A percentile compares a stretch with the other conserved stretches of the same genome.
Evolutionary conservation across 2,888 invertebrate genomes (phyloP).

Genomic region (Hetaerina titia): DNA sequence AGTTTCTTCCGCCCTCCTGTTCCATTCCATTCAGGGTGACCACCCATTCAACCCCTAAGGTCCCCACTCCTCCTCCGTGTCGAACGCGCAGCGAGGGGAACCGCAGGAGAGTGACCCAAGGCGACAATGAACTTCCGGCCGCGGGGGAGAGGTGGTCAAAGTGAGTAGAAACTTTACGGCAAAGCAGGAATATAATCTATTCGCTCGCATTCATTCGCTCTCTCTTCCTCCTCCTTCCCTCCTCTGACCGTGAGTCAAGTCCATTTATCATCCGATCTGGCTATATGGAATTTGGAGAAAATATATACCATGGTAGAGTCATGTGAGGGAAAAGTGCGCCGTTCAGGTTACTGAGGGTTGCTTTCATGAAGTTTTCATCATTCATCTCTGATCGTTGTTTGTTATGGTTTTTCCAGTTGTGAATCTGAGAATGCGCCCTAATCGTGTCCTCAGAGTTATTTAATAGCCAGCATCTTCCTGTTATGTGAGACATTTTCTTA

Average conservation of each 20-base stretch:
- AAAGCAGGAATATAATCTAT: not conserved
- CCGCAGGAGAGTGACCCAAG: not conserved
- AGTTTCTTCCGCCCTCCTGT: not conserved
- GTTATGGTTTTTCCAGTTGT: no score
- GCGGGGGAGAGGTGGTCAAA: constrained; percentile 6
- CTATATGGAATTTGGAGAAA: not conserved
- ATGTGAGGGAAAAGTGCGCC: not conserved
- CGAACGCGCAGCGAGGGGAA: not conserved
- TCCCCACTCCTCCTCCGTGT: not conserved
- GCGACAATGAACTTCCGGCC: constrained; percentile 61
- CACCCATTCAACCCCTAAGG: not conserved
- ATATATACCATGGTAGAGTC: not conserved
- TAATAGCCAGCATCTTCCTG: no score
- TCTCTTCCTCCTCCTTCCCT: not conserved
- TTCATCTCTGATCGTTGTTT: no score
- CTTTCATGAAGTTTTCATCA: no score
- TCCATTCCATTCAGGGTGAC: not conserved
- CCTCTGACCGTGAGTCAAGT: not conserved
- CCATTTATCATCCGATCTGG: not conserved
- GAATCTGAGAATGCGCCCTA: no score
- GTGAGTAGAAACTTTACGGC: constrained; percentile 29
- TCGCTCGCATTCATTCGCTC: not conserved
- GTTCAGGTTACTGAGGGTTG: no score
- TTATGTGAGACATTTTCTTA: no score
- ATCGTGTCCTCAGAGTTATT: no score